These are phyloP conservation scores for Achroia grisella DNA, from an alignment of 1,140 invertebrate genomes.

Conservation along the genomic window DNA sequence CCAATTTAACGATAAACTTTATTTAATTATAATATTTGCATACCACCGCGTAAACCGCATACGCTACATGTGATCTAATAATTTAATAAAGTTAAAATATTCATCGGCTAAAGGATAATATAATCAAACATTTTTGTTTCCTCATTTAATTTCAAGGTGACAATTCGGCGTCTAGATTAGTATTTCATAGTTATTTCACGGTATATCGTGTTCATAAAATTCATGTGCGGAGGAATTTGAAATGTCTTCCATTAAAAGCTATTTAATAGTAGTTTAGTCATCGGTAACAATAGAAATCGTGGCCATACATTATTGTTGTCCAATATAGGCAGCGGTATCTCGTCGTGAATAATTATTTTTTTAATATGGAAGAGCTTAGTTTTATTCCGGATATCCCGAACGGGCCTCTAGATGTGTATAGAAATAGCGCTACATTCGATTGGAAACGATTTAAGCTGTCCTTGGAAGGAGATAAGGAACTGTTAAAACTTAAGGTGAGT, in stretches of 20 bases:
- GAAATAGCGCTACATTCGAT: constrained; percentile 83
- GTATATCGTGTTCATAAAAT: constrained; percentile 11
- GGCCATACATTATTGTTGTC: no score
- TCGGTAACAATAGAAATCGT: no score
- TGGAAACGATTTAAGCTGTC: constrained; percentile 86
- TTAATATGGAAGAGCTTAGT: constrained; percentile 59
- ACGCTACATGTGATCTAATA: no score
- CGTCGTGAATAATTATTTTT: constrained; percentile 11
- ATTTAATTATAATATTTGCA: no score
- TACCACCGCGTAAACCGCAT: no score
- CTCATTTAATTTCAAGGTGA: no score
- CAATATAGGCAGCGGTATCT: neutral
- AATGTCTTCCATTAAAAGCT: neutral
- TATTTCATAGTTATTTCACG: constrained; percentile 2
- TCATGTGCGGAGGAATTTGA: neutral
- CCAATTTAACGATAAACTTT: no score
- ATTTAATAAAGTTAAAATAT: no score
- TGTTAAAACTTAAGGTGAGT: constrained; percentile 82
- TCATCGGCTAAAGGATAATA: no score
- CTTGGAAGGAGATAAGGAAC: constrained; percentile 81
- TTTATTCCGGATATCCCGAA: constrained; percentile 76
- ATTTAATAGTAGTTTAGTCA: neutral
- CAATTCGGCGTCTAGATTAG: neutral
- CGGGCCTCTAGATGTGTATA: constrained; percentile 83
- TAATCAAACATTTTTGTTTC: neutral